A percentile compares a stretch with the other conserved stretches of the same genome.
Evolutionary conservation across 2,888 invertebrate species (phyloP).

Genomic region (Coelogynopora nodosa): DNA sequence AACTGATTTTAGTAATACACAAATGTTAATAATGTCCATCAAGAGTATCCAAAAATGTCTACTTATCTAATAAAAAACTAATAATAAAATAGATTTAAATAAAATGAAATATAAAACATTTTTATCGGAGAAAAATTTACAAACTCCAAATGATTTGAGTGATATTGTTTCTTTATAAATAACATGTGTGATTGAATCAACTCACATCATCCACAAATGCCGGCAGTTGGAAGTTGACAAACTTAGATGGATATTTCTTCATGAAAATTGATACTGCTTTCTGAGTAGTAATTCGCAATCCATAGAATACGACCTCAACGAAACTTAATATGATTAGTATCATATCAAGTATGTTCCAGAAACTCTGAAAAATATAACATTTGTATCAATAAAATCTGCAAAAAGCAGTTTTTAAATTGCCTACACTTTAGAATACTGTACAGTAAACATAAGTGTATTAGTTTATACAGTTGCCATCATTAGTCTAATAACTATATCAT

Average conservation of each 20-base stretch:
- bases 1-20: too few species aligned
- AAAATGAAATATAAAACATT: too few species aligned
- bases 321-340: not conserved
- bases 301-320: not conserved
- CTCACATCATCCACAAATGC: slow-evolving; percentile 49
- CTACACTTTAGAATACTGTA: slow-evolving; percentile 49
- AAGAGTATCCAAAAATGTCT: too few species aligned
- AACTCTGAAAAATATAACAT: not conserved
- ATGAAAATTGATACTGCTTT: slow-evolving; percentile 46
- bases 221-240: slow-evolving; percentile 50
- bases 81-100: too few species aligned
- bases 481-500: slow-evolving; percentile 50
- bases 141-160: too few species aligned
- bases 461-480: slow-evolving; percentile 49
- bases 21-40: too few species aligned
- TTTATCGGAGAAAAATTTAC: not conserved
- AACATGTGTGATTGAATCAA: not conserved
- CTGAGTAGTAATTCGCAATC: not conserved
- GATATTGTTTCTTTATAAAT: too few species aligned
- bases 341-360: not conserved
- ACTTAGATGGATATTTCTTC: slow-evolving; percentile 47
- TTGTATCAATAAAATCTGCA: too few species aligned
- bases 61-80: too few species aligned
- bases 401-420: too few species aligned
- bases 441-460: slow-evolving; percentile 46